Base-by-base conservation (phyloP, 2,797 vertebrate genomes). In the Neopelma chrysocephalum region DNA sequence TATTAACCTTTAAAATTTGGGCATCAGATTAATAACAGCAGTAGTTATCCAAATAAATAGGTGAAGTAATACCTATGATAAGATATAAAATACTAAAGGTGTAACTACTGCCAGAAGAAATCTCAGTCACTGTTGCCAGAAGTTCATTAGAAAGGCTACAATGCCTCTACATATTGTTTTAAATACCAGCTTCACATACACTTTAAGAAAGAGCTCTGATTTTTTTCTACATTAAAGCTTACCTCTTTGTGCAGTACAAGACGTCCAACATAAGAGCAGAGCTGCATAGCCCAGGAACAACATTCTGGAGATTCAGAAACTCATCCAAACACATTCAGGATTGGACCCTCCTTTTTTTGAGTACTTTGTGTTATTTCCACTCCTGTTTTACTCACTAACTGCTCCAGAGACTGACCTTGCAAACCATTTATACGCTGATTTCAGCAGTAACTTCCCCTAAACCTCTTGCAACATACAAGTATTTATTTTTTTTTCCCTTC, bases 401-500 rank as follows among this genome's bases (percentile, higher is more conserved):
- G 69, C 11, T 94, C 51, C 82, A 82, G 61, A 26, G 53, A 79
- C 72, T 89, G 96, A 79, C 77, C 89, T 95, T 85, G 88, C 88
- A 93, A 82, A 89, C 42, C 58, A 90, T 95, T 97, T 97, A 85
- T 93, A 85, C 81, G 89, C 73, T 20, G 80, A 84, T 75, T 94
- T 93, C 93, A 93, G 87, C n/a, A 91, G 86, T 87, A 95, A 96
- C 86, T 96, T 96, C 97, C 94, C 72, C 76, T 90, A 95, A 96
- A 66, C 10, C 95, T 97, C 79, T 96, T 97, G 97, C 96, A 93
- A 97, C 95, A 96, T 32, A 91, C 73, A 91, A 60, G 45, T 42
- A 79, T 72, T 78, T 78, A 31, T 48, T 51, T 48, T 68, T 92
- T 69, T 64, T 58, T 34, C 78, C 31, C n/a, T 15, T 25, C 1